A percentile compares a stretch with the other conserved stretches of the same genome.
Conservation (phyloP, 2,797 vertebrate species). For the Coccyzus lansbergi region DNA sequence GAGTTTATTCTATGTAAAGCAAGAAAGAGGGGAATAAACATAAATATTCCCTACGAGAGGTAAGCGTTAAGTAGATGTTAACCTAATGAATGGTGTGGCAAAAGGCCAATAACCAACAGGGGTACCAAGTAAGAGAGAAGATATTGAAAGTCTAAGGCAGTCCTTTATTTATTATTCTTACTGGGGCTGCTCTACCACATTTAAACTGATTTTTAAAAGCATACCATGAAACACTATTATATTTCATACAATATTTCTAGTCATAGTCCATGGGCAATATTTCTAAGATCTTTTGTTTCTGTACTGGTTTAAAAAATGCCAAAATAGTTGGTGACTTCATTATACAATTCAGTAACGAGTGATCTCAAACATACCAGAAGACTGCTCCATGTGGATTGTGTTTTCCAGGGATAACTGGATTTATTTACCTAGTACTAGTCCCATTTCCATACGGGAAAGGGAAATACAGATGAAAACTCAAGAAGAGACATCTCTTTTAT, state of each 20-base stretch:
- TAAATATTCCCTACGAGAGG: background rate
- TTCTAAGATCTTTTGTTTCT: background rate
- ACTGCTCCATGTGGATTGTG: background rate
- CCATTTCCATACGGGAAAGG: background rate
- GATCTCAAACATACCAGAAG: background rate
- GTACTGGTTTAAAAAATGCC: background rate
- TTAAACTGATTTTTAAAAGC: background rate
- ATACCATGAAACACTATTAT: background rate
- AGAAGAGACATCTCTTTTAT: background rate
- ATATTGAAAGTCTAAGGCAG: background rate
- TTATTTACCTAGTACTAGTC: background rate
- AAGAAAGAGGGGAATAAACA: background rate
- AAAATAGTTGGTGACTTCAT: background rate
- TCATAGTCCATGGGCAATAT: background rate
- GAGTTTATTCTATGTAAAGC: background rate
- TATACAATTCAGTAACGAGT: background rate
- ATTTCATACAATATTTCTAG: background rate
- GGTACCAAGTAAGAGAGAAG: background rate
- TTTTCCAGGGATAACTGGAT: background rate
- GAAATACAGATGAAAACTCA: background rate
- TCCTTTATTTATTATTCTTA: background rate
- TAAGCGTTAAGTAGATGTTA: conserved; percentile 4
- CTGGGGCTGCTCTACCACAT: background rate
- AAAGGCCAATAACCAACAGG: background rate
- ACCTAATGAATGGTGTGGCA: background rate